phyloP scores from a whole-genome alignment of 2,113 vertebrate species.

The Seriola rivoliana region DNA sequence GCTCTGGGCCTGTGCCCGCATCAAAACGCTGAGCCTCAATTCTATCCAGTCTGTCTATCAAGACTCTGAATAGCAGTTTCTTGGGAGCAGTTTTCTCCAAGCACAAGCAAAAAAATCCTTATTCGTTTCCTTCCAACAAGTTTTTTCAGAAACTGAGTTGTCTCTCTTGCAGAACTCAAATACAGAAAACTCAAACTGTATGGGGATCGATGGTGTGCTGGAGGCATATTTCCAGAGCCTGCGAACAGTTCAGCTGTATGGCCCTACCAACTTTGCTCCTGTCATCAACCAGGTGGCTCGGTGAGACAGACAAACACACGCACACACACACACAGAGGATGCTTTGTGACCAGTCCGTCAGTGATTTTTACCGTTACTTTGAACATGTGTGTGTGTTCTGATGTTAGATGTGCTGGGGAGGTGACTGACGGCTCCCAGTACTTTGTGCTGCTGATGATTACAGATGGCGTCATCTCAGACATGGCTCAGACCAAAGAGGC shows the following conservation, averaged over 20 bases:
- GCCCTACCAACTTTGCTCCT: constrained; percentile 92
- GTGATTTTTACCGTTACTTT: background rate
- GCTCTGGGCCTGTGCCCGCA: no score
- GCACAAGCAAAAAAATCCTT: no score
- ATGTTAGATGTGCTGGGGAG: constrained; percentile 85
- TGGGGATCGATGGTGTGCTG: constrained; percentile 89
- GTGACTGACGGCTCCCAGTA: constrained; percentile 94
- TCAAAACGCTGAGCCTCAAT: no score
- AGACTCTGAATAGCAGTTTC: no score
- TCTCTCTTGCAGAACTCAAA: constrained; percentile 86
- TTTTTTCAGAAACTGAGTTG: constrained; percentile 4
- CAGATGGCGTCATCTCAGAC: constrained; percentile 93
- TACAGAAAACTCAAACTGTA: constrained; percentile 90
- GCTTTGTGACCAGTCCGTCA: no score
- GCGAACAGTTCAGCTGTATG: constrained; percentile 91
- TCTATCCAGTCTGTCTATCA: no score
- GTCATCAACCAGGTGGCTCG: constrained; percentile 94
- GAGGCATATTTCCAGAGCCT: constrained; percentile 93
- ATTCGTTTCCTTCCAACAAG: background rate
- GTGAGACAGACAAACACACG: constrained; percentile 77
- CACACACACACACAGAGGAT: background rate
- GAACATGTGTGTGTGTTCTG: constrained; percentile 21
- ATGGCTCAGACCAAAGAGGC: constrained; percentile 96
- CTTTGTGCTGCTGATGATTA: constrained; percentile 94
- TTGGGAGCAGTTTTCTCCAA: no score